Evolutionary conservation across 2,888 invertebrate species (phyloP).

Genomic region (Eucera pruinosa): DNA sequence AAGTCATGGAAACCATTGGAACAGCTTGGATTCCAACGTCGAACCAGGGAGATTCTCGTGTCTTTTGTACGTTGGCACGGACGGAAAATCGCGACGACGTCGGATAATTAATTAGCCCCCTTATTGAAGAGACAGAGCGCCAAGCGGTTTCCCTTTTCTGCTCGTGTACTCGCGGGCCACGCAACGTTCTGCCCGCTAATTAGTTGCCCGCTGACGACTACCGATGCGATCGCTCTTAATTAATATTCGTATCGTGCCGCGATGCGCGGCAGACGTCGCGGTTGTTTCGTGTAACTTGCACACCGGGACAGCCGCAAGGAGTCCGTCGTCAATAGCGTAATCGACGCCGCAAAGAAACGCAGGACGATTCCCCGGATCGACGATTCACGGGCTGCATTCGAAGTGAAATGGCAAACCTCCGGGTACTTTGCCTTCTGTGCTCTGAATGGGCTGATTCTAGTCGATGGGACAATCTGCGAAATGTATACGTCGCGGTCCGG

Average conservation of each 20-base stretch:
- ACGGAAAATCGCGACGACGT: slow-evolving; percentile 47
- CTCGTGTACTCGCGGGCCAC: slow-evolving; percentile 26
- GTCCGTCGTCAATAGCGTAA: slow-evolving; percentile 49
- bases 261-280: slow-evolving; percentile 32
- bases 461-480: slow-evolving; percentile 33
- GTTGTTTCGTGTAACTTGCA: slow-evolving; percentile 24
- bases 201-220: slow-evolving; percentile 62
- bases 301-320: slow-evolving; percentile 39
- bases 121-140: slow-evolving; percentile 44
- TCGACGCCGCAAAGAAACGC: slow-evolving; percentile 44
- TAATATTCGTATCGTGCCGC: slow-evolving; percentile 71
- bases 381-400: slow-evolving; percentile 39
- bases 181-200: slow-evolving; percentile 62
- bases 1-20: slow-evolving; percentile 14
- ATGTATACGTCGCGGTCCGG: neutral
- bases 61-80: slow-evolving; percentile 19
- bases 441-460: slow-evolving; percentile 19
- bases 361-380: slow-evolving; percentile 18
- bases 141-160: slow-evolving; percentile 35
- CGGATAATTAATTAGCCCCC: slow-evolving; percentile 62
- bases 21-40: slow-evolving; percentile 28
- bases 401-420: neutral
- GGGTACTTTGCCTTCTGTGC: neutral
- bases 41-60: neutral
- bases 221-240: slow-evolving; percentile 75